Conservation (phyloP, 2,113 vertebrate genomes). For the Anolis sagrei region DNA sequence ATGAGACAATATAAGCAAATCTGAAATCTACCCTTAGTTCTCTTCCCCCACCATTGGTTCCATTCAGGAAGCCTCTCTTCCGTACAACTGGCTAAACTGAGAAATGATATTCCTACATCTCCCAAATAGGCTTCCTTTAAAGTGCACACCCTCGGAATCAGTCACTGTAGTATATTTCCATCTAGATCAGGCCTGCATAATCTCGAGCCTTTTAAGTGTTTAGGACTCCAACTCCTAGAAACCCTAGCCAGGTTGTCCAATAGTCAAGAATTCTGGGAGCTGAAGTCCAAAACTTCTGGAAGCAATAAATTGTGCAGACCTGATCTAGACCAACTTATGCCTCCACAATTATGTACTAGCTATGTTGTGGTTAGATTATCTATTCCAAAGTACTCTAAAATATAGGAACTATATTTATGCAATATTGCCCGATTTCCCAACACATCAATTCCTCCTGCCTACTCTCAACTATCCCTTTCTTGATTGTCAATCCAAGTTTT, state of each 20-base stretch:
- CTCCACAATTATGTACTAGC: neutral
- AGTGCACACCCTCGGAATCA: neutral
- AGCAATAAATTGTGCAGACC: too few species aligned
- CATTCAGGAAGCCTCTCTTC: neutral
- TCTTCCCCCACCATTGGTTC: neutral
- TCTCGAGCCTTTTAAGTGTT: too few species aligned
- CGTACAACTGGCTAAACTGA: neutral
- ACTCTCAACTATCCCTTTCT: neutral
- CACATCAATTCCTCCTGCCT: too few species aligned
- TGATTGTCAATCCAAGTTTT: neutral
- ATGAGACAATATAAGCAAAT: too few species aligned
- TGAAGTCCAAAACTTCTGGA: too few species aligned
- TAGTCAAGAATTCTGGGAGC: too few species aligned
- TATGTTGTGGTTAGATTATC: neutral
- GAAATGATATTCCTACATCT: neutral
- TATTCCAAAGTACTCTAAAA: neutral
- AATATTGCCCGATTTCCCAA: too few species aligned
- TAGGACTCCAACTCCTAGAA: too few species aligned
- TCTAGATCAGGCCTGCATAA: neutral
- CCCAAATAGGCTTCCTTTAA: neutral
- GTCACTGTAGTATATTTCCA: neutral
- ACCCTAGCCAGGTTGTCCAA: too few species aligned
- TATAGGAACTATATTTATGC: neutral
- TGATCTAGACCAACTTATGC: neutral
- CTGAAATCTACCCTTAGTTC: neutral